Conservation (phyloP, 2,888 invertebrate species). For the Pollenia griseotomentosa region DNA sequence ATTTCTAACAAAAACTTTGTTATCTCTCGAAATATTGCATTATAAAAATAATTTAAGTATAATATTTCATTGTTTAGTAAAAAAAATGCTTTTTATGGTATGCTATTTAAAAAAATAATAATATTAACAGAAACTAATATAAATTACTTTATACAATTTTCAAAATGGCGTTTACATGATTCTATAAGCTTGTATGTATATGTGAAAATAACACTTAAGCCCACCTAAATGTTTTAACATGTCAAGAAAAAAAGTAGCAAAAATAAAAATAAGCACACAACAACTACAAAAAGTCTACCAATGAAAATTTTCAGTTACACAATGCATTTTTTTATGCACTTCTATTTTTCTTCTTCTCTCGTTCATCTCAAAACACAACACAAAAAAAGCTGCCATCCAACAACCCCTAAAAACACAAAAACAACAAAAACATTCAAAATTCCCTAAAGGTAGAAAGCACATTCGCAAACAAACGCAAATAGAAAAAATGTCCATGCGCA, state of each 20-base stretch:
- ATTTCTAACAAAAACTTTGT: not conserved
- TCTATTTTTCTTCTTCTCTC: conserved; percentile 16
- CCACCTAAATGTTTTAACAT: conserved; percentile 49
- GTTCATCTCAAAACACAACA: conserved; percentile 22
- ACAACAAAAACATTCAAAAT: conserved; percentile 45
- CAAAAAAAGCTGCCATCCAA: conserved; percentile 59
- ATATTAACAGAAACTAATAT: not conserved
- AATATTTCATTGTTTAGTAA: conserved; percentile 45
- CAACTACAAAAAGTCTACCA: conserved; percentile 63
- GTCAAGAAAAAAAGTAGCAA: conserved; percentile 6
- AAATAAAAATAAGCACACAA: conserved; percentile 17
- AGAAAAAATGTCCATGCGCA: conserved; percentile 74
- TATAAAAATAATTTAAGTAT: conserved; percentile 36
- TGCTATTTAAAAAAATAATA: not conserved
- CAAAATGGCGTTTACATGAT: conserved; percentile 68
- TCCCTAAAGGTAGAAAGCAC: conserved; percentile 72
- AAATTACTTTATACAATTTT: conserved; percentile 35
- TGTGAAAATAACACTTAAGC: conserved; percentile 23
- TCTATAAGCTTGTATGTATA: not conserved
- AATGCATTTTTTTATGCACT: conserved; percentile 66
- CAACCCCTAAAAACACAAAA: conserved; percentile 69
- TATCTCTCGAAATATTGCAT: not conserved
- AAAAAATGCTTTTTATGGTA: conserved; percentile 35
- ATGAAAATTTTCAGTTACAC: conserved; percentile 66
- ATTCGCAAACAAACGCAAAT: not conserved